Evolutionary conservation across 2,888 invertebrate genomes (phyloP).

Genomic region (Cyclophora punctaria): DNA sequence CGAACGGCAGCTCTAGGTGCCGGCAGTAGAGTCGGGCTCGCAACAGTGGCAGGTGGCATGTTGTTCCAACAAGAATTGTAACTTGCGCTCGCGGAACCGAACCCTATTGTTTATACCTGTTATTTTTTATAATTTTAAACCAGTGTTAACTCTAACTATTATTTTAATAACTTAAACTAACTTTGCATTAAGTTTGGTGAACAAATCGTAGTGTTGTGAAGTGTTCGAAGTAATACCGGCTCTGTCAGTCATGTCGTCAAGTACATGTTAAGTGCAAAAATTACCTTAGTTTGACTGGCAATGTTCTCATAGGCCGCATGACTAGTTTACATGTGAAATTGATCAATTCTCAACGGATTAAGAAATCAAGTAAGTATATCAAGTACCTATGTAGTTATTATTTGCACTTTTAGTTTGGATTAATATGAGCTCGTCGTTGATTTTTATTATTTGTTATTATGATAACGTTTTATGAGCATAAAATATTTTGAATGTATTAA

Average conservation of each 20-base stretch:
- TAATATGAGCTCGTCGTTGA: neutral
- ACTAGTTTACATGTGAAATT: constrained; percentile 37
- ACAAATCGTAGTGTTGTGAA: constrained; percentile 53
- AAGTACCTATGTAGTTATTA: neutral
- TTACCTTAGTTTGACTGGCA: constrained; percentile 44
- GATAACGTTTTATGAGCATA: neutral
- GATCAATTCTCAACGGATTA: constrained; percentile 23
- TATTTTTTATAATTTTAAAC: constrained; percentile 49
- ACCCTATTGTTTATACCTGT: constrained; percentile 53
- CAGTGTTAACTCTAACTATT: constrained; percentile 25
- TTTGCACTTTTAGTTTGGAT: neutral
- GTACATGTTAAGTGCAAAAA: constrained; percentile 65
- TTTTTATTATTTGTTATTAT: constrained; percentile 3
- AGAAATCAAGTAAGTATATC: constrained; percentile 32
- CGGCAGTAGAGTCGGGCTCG: constrained; percentile 66
- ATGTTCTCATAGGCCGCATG: constrained; percentile 46
- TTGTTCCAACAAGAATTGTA: constrained; percentile 33
- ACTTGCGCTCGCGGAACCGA: constrained; percentile 57
- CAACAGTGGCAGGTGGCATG: constrained; percentile 63
- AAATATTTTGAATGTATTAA: neutral
- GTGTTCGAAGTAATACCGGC: constrained; percentile 58
- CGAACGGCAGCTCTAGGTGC: constrained; percentile 30
- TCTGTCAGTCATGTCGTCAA: constrained; percentile 51
- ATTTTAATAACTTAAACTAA: constrained; percentile 16
- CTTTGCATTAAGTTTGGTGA: constrained; percentile 27